Evolutionary conservation across 2,113 vertebrate genomes (phyloP).

Genomic region (Pogonocichla stellata): DNA sequence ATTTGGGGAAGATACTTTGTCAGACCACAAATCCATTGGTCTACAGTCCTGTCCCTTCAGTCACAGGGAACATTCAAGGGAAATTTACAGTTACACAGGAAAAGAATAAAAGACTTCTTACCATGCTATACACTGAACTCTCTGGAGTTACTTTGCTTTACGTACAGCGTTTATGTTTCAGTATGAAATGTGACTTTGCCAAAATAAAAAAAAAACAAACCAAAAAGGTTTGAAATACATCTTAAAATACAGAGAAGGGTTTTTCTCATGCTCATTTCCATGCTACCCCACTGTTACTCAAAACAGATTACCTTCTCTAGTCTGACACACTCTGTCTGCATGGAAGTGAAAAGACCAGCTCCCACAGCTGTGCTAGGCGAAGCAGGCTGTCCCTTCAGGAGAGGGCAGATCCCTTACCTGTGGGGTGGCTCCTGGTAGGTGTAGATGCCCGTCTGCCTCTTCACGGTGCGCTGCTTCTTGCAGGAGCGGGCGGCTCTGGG

Average conservation of each 20-base stretch:
- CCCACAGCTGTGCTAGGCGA: fast-evolving
- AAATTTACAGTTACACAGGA: neutral
- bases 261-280: neutral
- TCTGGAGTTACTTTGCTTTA: neutral
- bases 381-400: fast-evolving
- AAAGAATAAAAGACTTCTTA: neutral
- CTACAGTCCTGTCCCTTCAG: neutral
- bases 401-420: conserved; percentile 75
- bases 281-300: fast-evolving
- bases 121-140: neutral
- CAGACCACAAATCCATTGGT: neutral
- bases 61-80: neutral
- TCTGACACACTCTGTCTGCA: neutral
- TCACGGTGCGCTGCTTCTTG: conserved; percentile 79
- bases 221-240: neutral
- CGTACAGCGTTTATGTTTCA: neutral
- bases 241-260: neutral
- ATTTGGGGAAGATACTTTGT: neutral
- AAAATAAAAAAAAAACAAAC: neutral
- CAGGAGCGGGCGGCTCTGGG: conserved; percentile 70
- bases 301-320: neutral
- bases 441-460: conserved; percentile 81
- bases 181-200: neutral
- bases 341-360: fast-evolving
- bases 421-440: conserved; percentile 83